Evolutionary conservation across 2,797 vertebrate genomes (phyloP), one percentile per base, ranked within the genome.

Genomic region (Anguilla marmorata): DNA sequence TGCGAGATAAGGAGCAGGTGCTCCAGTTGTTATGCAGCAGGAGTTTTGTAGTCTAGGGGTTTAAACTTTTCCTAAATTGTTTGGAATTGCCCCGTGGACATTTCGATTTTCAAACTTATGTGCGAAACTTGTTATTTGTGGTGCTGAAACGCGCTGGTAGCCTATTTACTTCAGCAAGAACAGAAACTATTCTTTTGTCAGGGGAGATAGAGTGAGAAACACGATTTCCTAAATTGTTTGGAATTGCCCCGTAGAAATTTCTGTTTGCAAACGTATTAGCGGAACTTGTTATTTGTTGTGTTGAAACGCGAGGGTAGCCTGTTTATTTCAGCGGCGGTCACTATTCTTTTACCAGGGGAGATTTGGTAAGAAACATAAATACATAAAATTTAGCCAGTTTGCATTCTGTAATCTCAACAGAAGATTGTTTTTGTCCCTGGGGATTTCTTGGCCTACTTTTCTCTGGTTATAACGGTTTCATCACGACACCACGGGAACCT

Each of bases 151-250:
- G 24, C 5, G 9, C n/a, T 27, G 63, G 63, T 27, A 69, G 63
- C 63, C 63, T n/a, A 69, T 69, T n/a, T 69, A 69, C 63, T 69
- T 69, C 24, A 24, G 60, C 52, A 63, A 63, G 63, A 69, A 69
- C 24, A n/a, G 63, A 27, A 1, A 69, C 24, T n/a, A 69, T 69
- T 69, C 6, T n/a, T 27, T 69, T 27, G 7, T 69, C 63, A 69
- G 63, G 63, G 63, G 24, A 27, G 63, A 69, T 69, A 27, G 63
- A 69, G n/a, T 69, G 1, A 8, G 63, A 63, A 63, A 63, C 60
- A 63, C 6, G 5, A 63, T n/a, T 21, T 63, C 60, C 19, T 63
- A n/a, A 63, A 63, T 63, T 63, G 60, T 63, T 63, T 63, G 60
- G 21, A 63, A 24, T 63, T 21, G 60, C 60, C 24, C 60, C 16